Percentiles rank a stretch among this genome's conserved stretches.
Evolutionary conservation across 1,140 invertebrate genomes (phyloP).

Genomic region (Ceratosolen solmsi): DNA sequence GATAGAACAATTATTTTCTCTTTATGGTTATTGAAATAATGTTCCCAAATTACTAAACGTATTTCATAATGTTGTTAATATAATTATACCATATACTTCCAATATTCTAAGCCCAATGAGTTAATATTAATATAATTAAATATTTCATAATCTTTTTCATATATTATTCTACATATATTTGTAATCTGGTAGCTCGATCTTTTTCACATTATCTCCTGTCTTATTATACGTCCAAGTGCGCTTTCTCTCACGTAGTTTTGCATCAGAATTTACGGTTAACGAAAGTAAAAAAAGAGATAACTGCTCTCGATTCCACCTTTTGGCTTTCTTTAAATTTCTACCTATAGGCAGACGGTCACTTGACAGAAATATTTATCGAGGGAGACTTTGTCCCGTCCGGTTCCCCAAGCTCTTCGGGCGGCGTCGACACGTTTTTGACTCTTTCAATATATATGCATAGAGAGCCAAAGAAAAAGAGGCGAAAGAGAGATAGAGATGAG

Average conservation of each 20-base stretch:
- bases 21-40: no score
- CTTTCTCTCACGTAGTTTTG: background rate
- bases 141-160: background rate
- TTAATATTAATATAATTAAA: background rate
- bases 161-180: no score
- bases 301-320: constrained; percentile 68
- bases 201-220: background rate
- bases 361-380: constrained; percentile 74
- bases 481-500: background rate
- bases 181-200: background rate
- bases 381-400: constrained; percentile 53
- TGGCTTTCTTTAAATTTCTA: constrained; percentile 69
- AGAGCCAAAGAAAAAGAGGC: background rate
- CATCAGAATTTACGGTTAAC: background rate
- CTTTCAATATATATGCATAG: background rate
- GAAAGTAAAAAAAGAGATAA: constrained; percentile 51
- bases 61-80: no score
- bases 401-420: background rate
- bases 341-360: constrained; percentile 63
- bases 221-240: background rate
- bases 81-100: no score
- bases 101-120: no score
- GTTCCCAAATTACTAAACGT: no score
- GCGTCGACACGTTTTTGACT: constrained; percentile 16
- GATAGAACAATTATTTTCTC: no score